Conservation (phyloP, 1,140 invertebrate genomes). For the Gryllus bimaculatus region DNA sequence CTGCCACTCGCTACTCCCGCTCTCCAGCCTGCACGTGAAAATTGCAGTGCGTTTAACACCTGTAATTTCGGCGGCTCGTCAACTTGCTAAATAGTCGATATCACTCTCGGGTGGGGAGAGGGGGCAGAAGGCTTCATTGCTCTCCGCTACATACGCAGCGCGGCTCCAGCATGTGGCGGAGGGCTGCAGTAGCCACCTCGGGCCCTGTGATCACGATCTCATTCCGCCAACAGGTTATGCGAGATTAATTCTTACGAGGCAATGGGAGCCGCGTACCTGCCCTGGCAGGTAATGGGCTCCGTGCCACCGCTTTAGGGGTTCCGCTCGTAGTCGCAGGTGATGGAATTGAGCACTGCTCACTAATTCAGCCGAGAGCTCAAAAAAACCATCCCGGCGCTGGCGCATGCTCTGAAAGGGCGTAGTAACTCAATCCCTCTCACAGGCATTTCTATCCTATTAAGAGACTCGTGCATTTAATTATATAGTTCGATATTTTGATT, state of each 20-base stretch:
- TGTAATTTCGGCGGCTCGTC: background rate
- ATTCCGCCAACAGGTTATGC: conserved; percentile 3
- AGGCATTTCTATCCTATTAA: too few relatives aligned
- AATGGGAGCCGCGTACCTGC: background rate
- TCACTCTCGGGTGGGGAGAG: background rate
- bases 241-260: background rate
- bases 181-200: background rate
- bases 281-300: background rate
- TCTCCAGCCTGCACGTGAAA: background rate
- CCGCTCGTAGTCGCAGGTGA: background rate
- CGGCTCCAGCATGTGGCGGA: background rate
- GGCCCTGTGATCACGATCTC: background rate
- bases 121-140: too few relatives aligned
- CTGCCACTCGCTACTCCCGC: too few relatives aligned
- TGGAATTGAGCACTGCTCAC: too few relatives aligned
- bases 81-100: background rate
- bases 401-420: background rate
- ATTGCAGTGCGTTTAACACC: background rate
- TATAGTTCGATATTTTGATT: too few relatives aligned
- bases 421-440: background rate
- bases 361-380: background rate
- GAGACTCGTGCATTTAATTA: too few relatives aligned
- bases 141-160: too few relatives aligned
- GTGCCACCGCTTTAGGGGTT: background rate
- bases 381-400: background rate